phyloP scores from a whole-genome alignment of 2,113 vertebrate genomes.

The Muntiacus muntjak region DNA sequence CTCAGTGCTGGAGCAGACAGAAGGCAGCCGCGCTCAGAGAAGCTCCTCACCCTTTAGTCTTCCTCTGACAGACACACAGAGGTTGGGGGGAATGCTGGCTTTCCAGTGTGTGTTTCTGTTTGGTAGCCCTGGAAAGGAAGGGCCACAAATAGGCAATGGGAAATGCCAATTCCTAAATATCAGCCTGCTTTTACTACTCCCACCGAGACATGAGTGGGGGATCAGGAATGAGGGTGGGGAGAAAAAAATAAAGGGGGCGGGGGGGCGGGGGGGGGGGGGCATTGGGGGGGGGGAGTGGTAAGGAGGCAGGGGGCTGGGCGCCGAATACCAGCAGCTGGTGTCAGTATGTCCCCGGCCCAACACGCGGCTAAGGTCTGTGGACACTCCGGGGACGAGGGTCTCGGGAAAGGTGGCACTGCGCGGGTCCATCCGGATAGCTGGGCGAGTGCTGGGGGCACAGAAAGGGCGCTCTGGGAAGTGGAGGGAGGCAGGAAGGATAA shows the following conservation, averaged over 20 bases:
- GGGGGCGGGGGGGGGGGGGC: background rate
- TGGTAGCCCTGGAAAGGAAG: background rate
- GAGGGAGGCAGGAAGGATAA: background rate
- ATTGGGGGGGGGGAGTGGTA: background rate
- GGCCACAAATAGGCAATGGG: background rate
- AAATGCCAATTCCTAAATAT: background rate
- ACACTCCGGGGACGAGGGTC: rapidly evolving
- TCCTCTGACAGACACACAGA: background rate
- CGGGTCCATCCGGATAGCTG: background rate
- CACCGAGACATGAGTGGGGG: background rate
- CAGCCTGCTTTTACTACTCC: background rate
- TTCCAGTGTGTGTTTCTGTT: background rate
- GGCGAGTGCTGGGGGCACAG: background rate
- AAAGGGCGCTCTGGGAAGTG: background rate
- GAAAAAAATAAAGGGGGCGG: background rate
- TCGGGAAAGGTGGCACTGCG: background rate
- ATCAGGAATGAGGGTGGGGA: background rate
- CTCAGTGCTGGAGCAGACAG: constrained; percentile 41
- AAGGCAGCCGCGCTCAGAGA: background rate
- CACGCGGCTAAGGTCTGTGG: rapidly evolving
- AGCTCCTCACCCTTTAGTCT: background rate
- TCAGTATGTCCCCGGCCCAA: background rate
- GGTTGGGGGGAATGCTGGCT: background rate
- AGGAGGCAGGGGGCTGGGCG: background rate
- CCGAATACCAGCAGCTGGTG: background rate